Evolutionary conservation across 1,140 invertebrate species (phyloP).

Genomic region (Mizuhopecten yessoensis): DNA sequence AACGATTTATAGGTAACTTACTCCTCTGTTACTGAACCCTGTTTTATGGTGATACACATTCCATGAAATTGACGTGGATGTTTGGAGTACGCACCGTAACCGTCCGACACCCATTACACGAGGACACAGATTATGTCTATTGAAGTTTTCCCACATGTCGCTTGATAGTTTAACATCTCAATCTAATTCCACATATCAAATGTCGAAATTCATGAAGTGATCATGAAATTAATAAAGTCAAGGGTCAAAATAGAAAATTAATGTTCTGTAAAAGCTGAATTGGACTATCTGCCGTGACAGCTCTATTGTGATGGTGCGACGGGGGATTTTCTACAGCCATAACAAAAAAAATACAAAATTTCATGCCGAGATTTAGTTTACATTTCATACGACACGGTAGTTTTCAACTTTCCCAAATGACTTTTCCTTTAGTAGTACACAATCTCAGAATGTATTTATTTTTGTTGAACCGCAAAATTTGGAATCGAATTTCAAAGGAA

Average conservation of each 20-base stretch:
- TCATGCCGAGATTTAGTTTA: slow-evolving; percentile 33
- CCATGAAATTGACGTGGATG: neutral
- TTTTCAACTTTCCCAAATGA: slow-evolving; percentile 27
- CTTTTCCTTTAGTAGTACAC: slow-evolving; percentile 6
- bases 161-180: slow-evolving; percentile 20
- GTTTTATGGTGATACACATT: neutral
- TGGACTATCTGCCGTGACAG: slow-evolving; percentile 31
- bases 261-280: slow-evolving; percentile 22
- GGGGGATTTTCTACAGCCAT: slow-evolving; percentile 6
- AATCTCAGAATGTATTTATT: slow-evolving; percentile 30
- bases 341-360: slow-evolving; percentile 38
- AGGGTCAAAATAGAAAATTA: slow-evolving; percentile 39
- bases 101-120: neutral
- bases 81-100: neutral
- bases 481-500: neutral
- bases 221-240: slow-evolving; percentile 35
- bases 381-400: neutral
- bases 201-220: slow-evolving; percentile 38
- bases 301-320: neutral
- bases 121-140: neutral
- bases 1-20: too few species aligned
- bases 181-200: neutral
- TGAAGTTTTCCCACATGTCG: slow-evolving; percentile 3
- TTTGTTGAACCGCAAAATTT: slow-evolving; percentile 27
- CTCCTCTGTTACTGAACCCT: too few species aligned